Evolutionary conservation across 2,113 vertebrate genomes (phyloP).

Genomic region (Austrofundulus limnaeus): DNA sequence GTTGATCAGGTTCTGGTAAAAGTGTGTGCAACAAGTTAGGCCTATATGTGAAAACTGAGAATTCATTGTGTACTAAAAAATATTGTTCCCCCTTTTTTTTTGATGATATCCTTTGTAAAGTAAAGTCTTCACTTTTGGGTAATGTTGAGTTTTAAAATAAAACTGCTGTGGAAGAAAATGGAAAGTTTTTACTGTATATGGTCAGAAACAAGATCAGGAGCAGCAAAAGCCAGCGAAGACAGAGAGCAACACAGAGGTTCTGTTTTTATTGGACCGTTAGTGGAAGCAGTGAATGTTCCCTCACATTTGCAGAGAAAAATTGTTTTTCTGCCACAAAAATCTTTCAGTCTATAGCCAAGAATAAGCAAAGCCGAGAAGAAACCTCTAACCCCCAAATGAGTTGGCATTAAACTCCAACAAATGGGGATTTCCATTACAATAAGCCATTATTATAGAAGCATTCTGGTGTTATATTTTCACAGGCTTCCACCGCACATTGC

Average conservation of each 20-base stretch:
- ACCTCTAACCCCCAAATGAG: conserved; percentile 13
- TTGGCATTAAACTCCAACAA: conserved; percentile 17
- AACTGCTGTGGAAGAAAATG: background rate
- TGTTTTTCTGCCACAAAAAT: conserved; percentile 54
- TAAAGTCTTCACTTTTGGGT: background rate
- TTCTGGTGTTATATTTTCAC: background rate
- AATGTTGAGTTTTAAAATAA: background rate
- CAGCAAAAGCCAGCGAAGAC: conserved; percentile 34
- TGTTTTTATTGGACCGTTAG: conserved; percentile 68
- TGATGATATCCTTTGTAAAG: background rate
- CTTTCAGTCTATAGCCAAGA: conserved; percentile 36
- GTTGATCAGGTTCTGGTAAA: background rate
- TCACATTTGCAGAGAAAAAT: conserved; percentile 52
- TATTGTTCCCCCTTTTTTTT: accelerated
- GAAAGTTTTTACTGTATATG: conserved; percentile 19
- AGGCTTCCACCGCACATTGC: conserved; percentile 26
- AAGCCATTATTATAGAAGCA: background rate
- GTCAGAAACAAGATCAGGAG: background rate
- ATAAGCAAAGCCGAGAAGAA: conserved; percentile 6
- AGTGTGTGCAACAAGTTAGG: too few relatives aligned
- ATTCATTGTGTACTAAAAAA: too few relatives aligned
- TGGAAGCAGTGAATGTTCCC: conserved; percentile 70
- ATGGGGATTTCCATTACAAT: conserved; percentile 33
- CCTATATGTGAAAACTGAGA: background rate
- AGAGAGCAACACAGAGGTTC: conserved; percentile 40